These are phyloP conservation scores for Sepioteuthis lessoniana DNA, from an alignment of 2,888 invertebrate species.

Conservation along the genomic window DNA sequence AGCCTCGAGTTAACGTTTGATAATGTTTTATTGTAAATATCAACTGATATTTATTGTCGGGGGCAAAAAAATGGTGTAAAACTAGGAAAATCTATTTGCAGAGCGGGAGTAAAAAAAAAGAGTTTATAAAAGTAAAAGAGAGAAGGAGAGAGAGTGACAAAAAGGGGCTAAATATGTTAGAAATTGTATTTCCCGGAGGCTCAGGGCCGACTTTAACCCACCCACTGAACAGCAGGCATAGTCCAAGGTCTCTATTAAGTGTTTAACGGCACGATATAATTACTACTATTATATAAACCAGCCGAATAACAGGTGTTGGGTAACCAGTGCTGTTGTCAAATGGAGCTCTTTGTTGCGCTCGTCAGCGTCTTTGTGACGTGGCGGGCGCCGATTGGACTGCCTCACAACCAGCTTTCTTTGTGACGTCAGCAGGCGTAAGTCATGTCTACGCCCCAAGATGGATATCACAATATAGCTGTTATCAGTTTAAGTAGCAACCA, in stretches of 20 bases:
- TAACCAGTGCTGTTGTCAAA: slow-evolving; percentile 42
- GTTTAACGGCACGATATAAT: slow-evolving; percentile 45
- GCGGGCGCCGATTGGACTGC: not conserved
- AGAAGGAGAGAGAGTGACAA: not conserved
- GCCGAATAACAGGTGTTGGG: slow-evolving; percentile 44
- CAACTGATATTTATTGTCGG: too few relatives aligned
- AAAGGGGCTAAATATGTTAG: not conserved
- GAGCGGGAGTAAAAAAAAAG: not conserved
- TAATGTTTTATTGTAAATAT: not conserved
- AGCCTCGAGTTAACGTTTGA: not conserved
- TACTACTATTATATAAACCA: slow-evolving; percentile 46
- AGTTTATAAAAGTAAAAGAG: not conserved
- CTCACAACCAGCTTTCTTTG: slow-evolving; percentile 25
- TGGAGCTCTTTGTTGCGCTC: not conserved
- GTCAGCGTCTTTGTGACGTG: slow-evolving; percentile 43
- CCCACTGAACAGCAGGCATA: slow-evolving; percentile 46
- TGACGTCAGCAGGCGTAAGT: slow-evolving; percentile 41
- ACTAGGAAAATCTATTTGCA: not conserved
- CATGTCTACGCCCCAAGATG: slow-evolving; percentile 42
- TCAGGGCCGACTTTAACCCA: not conserved
- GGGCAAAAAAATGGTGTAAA: too few relatives aligned
- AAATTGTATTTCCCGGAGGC: not conserved
- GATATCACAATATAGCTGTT: not conserved
- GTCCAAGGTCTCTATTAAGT: slow-evolving; percentile 45
- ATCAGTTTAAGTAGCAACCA: not conserved